Base-by-base conservation (phyloP, 2,888 invertebrate genomes). In the Oxycera nigricornis region DNA sequence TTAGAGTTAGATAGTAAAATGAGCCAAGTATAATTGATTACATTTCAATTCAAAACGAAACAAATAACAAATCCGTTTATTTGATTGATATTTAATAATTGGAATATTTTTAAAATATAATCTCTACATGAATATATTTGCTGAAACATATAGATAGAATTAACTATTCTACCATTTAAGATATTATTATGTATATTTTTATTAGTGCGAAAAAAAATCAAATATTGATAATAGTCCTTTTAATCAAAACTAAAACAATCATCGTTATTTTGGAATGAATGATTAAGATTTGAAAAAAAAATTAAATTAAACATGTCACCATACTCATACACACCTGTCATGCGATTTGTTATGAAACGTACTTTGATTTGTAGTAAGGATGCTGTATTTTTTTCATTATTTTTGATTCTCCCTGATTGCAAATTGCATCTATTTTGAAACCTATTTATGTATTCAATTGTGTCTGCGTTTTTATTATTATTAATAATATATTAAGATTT, bases 321-420 rank as follows among this genome's bases (percentile, higher is more conserved):
- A 62, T 17, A 30, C 39, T 65, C 67, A 68, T 46, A 46, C 67
- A 26, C 22, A 70, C 24, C 20, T 20, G 17, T 22, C 31, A 52
- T 70, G 30, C 26, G 14, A 24, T 59, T 28, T n/a, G n/a, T 59
- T 22, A 59, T 59, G 9, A 59, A 28, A 14, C 55, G n/a, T 59
- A 22, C 24, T 57, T 59, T 59, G 31, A 35, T 70, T 70, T 70
- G 70, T 70, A 70, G 55, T 65, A 20, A n/a, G 24, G 59, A n/a
- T n/a, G 65, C 41, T 68, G 46, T 26, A n/a, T n/a, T 68, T 68
- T 41, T 62, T 62, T 26, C 22, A 30, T 39, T 20, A 35, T 35
- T 35, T 39, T n/a, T 26, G 59, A 11, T 59, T 55, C 3, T 24
- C 52, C 20, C 22, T 20, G 24, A 22, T 35, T 35, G 35, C 52